Base-by-base conservation (phyloP, 1,140 invertebrate genomes). In the Mactra quadrangularis region DNA sequence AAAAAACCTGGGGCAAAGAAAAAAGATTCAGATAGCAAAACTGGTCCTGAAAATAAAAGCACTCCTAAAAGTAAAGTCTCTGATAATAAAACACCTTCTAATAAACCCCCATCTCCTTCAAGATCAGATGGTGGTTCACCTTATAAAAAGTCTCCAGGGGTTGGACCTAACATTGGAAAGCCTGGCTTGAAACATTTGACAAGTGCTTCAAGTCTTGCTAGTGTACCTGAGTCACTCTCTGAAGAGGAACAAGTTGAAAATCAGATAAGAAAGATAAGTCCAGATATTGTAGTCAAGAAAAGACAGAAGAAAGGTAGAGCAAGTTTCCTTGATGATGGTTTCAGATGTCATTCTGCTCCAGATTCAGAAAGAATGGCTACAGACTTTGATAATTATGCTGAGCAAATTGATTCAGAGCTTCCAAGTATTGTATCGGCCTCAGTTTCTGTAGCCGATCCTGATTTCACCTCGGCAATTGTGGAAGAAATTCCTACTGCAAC, bases 141-240 rank as follows among this genome's bases (percentile, higher is more conserved):
- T 35, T 45, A 68, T 33, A 55, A 64, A 27, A 72, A 59, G 27
- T 27, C 74, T 25, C 25, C 27, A 35, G 19, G 60, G 19, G 35
- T 31, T 47, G 57, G 53, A 50, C 13, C 53, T 35, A 22, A 15
- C 38, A 47, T 15, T 27, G 31, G 2, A 22, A 72, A 53, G 31
- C 35, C 35, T n/a, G 31, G 19, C 33, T 4, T 62, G 29, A 72
- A 86, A 45, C 87, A 89, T 38, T 76, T 89, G 47, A 74, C 85
- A 19, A 91, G 90, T 83, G 87, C 84, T 55, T 85, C 86, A 25
- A 89, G 87, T 70, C 76, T 92, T 59, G 88, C 89, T n/a, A 92
- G 87, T 88, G 91, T 92, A 27, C 90, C 90, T 41, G 90, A 91
- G 76, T 86, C 87, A 57, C 70, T 87, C 19, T 55, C 74, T 59